A percentile compares a stretch with the other conserved stretches of the same genome.
Conservation (phyloP, 2,797 vertebrate genomes). For the Sarcoramphus papa region DNA sequence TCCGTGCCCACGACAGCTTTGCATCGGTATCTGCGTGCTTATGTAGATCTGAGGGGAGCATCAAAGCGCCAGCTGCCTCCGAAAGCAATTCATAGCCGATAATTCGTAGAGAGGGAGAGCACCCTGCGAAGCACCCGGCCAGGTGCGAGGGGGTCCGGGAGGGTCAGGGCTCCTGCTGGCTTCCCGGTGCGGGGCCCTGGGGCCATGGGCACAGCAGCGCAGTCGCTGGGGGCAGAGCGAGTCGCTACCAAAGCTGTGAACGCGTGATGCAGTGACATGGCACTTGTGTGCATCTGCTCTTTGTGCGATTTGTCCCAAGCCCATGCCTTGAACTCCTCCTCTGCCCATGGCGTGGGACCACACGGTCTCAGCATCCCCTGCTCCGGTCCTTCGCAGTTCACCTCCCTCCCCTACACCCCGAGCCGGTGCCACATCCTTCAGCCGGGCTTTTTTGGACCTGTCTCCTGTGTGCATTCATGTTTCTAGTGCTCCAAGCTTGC, state of each 20-base stretch:
- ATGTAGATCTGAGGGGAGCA: constrained; percentile 21
- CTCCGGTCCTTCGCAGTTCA: rapidly evolving
- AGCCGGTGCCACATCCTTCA: background rate
- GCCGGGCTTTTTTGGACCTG: rapidly evolving
- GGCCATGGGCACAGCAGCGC: background rate
- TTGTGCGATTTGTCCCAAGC: background rate
- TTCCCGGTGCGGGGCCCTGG: background rate
- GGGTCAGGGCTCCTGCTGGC: background rate
- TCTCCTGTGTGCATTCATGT: rapidly evolving
- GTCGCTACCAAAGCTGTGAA: background rate
- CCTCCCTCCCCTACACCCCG: background rate
- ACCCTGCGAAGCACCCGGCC: constrained; percentile 7
- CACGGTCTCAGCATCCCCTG: background rate
- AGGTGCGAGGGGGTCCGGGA: background rate
- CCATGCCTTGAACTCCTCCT: background rate
- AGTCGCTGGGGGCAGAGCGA: background rate
- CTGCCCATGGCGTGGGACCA: rapidly evolving
- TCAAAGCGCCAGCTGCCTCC: constrained; percentile 29
- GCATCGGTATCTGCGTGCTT: constrained; percentile 14
- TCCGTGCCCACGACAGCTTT: background rate
- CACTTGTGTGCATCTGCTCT: background rate
- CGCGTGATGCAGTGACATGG: rapidly evolving
- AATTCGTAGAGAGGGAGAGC: background rate
- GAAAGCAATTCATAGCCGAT: background rate
- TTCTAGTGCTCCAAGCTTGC: background rate